Evolutionary conservation across 2,113 vertebrate species (phyloP), one percentile per base, ranked within the genome.

Genomic region (Apus apus): DNA sequence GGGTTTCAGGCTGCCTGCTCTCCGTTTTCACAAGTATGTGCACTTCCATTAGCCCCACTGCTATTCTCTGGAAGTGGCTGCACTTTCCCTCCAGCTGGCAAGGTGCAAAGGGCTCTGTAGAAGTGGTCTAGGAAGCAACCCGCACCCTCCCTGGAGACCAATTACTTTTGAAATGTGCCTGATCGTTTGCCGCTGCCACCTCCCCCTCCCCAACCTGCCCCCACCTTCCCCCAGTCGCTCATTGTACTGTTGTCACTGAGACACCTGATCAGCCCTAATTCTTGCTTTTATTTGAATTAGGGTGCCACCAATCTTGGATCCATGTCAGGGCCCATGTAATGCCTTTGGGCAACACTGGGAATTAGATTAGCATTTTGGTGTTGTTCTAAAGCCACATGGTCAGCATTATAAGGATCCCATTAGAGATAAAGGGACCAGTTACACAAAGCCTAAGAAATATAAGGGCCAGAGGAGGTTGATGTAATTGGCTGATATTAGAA

Each of bases 301-400:
- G 94, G 97, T 86, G 85, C 96, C 90, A 96, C 96, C 96, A 97
- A 91, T 96, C 94, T 95, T 97, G 89, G 96, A 97, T 96, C 94
- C 95, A 92, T 83, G 85, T 97, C 94, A 96, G 96, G 90, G 88
- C 96, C 91, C 95, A 88, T 97, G 95, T 97, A 97, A 96, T 96
- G 96, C 93, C 97, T 98, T 96, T 97, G 97, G 97, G 97, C 97
- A 97, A 95, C 97, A 94, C 95, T 95, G 82, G 97, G 97, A 96
- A 98, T 98, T 98, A 98, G 97, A 98, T 98, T 98, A 98, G 89
- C 97, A 98, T 98, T 97, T 97, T 98, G 95, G 95, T 98, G 96
- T 97, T 98, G 89, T 97, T 98, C 82, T 96, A 97, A 98, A 97
- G 96, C 96, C 97, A 97, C 97, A 98, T 98, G 98, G 97, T 97